phyloP scores from a whole-genome alignment of 2,888 invertebrate genomes.

The Cacoxenus indagator region DNA sequence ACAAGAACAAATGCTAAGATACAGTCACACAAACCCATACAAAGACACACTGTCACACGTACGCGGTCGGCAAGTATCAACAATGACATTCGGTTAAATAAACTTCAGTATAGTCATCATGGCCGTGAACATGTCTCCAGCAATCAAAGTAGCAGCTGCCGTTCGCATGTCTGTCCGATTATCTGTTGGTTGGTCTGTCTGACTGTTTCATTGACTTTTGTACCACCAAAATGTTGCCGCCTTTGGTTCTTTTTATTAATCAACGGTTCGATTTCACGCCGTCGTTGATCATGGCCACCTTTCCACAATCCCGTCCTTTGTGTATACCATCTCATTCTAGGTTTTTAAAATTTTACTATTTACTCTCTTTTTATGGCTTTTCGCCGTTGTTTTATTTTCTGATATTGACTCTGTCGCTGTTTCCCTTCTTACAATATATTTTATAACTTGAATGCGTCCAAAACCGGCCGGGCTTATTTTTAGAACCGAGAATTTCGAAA shows the following conservation, averaged over 20 bases:
- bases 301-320: constrained; percentile 5
- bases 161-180: neutral
- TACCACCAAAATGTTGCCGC: constrained; percentile 47
- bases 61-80: constrained; percentile 21
- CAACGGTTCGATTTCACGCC: constrained; percentile 1
- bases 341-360: constrained; percentile 8
- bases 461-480: constrained; percentile 67
- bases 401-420: neutral
- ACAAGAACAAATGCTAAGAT: constrained; percentile 38
- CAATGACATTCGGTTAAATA: constrained; percentile 14
- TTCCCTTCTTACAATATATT: constrained; percentile 15
- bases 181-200: neutral
- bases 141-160: constrained; percentile 24
- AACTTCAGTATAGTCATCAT: constrained; percentile 44
- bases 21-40: neutral
- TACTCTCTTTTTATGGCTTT: neutral
- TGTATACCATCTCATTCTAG: neutral
- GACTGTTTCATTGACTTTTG: constrained; percentile 4
- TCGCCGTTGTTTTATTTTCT: neutral
- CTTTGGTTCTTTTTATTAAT: constrained; percentile 28
- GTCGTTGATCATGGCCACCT: neutral
- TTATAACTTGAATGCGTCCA: constrained; percentile 44
- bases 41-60: neutral
- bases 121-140: constrained; percentile 21
- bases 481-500: constrained; percentile 57